Base-by-base conservation (phyloP, 2,113 vertebrate genomes). In the Danio rerio region DNA sequence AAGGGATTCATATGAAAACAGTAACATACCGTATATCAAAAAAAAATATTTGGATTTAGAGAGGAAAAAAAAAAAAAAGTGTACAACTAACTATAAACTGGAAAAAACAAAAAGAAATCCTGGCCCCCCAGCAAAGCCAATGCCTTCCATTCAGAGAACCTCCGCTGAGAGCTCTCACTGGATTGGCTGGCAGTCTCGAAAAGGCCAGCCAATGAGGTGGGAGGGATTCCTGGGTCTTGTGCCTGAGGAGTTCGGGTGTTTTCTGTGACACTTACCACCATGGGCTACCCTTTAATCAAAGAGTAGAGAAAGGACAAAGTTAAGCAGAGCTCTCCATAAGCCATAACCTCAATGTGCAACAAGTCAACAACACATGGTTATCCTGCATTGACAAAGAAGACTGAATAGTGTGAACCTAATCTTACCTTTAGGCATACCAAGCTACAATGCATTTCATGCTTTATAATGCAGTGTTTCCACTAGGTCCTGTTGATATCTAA, bases 291-390 rank as follows among this genome's bases (percentile, higher is more conserved):
- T 99, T 99, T 97, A 99, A 99, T 98, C 94, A 99, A 99, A 99
- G 97, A 99, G 97, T 99, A 99, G 97, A 99, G 90, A 99, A 98
- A 99, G 97, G 97, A 98, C 96, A 98, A 98, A 98, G 97, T 99
- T 98, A 99, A 98, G 98, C 95, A 96, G 95, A 97, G 97, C 94
- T 96, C 96, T 95, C 94, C 92, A 90, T 90, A 81, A 80, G 94
- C 96, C 95, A 96, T 92, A 91, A 87, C 40, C 87, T 81, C 87
- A 91, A 89, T 55, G 62, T 66, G 77, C n/a, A 89, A 76, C 87
- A 87, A 90, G 86, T 91, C 83, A 89, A 88, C 88, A 84, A 81
- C 88, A 86, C 82, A 80, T 84, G 83, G 88, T 85, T 10, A 8
- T 55, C 15, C 52, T 56, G 16, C 8, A 42, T 56, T 42, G 55